Evolutionary conservation across 2,797 vertebrate genomes (phyloP).

Genomic region (Lindbergichthys nudifrons): DNA sequence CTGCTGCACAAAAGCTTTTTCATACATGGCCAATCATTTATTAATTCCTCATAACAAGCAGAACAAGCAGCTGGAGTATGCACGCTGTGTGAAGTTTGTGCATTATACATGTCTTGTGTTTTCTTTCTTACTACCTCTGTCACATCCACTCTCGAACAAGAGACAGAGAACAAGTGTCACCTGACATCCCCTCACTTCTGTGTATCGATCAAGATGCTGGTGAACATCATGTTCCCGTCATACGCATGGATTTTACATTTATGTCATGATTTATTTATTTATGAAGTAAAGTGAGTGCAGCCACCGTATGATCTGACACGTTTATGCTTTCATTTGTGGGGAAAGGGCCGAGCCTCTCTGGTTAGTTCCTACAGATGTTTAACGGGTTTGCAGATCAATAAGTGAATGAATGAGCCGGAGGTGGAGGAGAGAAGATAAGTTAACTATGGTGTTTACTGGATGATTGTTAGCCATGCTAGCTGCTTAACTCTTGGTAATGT

Average conservation of each 20-base stretch:
- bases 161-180: conserved; percentile 7
- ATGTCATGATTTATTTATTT: conserved; percentile 57
- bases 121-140: conserved; percentile 36
- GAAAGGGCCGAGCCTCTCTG: conserved; percentile 11
- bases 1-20: conserved; percentile 31
- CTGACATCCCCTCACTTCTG: conserved; percentile 15
- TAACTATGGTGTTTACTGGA: not conserved
- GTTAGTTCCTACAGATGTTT: conserved; percentile 30
- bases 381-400: conserved; percentile 32
- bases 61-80: conserved; percentile 27
- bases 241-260: conserved; percentile 32
- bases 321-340: conserved; percentile 36
- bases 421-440: conserved; percentile 7
- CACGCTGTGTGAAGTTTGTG: conserved; percentile 13
- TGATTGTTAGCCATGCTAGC: no score
- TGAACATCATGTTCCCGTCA: conserved; percentile 28
- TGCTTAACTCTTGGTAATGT: no score
- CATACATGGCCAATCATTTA: conserved; percentile 52
- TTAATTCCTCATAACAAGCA: conserved; percentile 57
- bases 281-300: conserved; percentile 52
- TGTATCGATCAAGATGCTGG: conserved; percentile 32
- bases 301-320: conserved; percentile 35
- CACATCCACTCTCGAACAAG: conserved; percentile 34
- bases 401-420: conserved; percentile 21
- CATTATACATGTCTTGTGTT: conserved; percentile 42